Conservation (phyloP, 2,888 invertebrate species). For the Lepidochitona cinerea region DNA sequence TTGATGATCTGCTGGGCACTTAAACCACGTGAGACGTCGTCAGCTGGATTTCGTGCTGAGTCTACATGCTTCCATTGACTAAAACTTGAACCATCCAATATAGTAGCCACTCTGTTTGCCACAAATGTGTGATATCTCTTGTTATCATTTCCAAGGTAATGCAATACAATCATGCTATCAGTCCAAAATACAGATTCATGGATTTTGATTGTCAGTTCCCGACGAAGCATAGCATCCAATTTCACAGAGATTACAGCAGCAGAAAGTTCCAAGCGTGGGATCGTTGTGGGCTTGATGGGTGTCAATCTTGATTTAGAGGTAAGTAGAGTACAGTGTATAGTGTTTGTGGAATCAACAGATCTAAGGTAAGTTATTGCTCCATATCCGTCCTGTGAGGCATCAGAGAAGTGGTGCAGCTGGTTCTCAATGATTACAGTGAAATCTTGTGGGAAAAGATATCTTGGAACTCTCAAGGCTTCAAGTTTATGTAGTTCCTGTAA, state of each 20-base stretch:
- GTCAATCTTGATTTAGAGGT: slow-evolving; percentile 16
- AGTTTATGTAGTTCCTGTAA: background rate
- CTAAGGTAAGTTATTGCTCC: background rate
- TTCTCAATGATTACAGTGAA: background rate
- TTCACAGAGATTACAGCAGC: slow-evolving; percentile 19
- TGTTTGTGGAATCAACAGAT: background rate
- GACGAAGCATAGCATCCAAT: background rate
- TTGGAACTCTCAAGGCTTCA: background rate
- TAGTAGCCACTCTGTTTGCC: slow-evolving; percentile 12
- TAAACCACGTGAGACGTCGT: background rate
- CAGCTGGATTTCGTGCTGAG: background rate
- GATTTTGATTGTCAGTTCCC: slow-evolving; percentile 5
- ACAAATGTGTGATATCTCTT: slow-evolving; percentile 25
- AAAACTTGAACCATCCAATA: background rate
- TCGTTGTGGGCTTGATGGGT: slow-evolving; percentile 20
- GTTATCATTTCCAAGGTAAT: slow-evolving; percentile 21
- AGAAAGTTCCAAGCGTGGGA: slow-evolving; percentile 21
- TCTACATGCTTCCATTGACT: background rate
- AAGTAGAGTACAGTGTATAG: background rate
- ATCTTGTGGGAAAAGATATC: background rate
- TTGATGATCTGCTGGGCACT: no score
- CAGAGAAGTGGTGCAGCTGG: slow-evolving; percentile 4
- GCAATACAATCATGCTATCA: slow-evolving; percentile 21
- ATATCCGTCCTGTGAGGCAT: background rate
- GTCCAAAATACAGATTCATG: slow-evolving; percentile 16